Base-by-base conservation (phyloP, 2,888 invertebrate species). In the Acanthopleura granulata region DNA sequence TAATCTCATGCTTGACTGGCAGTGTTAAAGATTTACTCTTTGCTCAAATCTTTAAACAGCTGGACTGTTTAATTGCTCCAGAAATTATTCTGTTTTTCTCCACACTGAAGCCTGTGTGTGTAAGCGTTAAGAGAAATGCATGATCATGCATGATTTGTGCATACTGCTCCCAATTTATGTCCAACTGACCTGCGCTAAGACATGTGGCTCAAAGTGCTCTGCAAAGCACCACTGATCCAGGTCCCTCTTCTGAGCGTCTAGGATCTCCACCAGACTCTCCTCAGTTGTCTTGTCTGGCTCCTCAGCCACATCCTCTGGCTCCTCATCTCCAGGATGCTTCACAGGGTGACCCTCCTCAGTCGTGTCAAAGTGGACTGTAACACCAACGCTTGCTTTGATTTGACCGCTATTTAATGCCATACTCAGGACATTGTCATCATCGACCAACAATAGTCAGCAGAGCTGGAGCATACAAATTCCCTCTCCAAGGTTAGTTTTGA, bases 201-300 rank as follows among this genome's bases (percentile, higher is more conserved):
- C 83, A 49, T 85, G 78, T 14, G 87, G 85, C 49, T 90, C 87
- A 75, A 86, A 85, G 76, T 90, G 89, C 76, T 90, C 90, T 62
- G 89, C 88, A 82, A 88, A 90, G 79, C 88, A 88, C 90, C 89
- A 90, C 76, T 89, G 86, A 75, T 89, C 89, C n/a, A 90, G 80
- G 66, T 82, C 82, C 49, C 90, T 80, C 78, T 89, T 85, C 80
- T 89, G 87, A 0, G 83, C 82, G 72, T 86, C 84, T 12, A 87
- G 84, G n/a, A 89, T 83, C 62, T 87, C 87, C 69, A 83, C 82
- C 80, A 89, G 81, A 72, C 82, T 83, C 70, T 88, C 86, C 72
- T 85, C 85, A 0, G 84, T 77, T 18, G 81, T 83, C 72, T 84
- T 84, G n/a, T 79, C 81, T 30, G 79, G 81, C 16, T 81, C 81